Conservation (phyloP, 2,797 vertebrate genomes). For the Acanthiza pusilla region DNA sequence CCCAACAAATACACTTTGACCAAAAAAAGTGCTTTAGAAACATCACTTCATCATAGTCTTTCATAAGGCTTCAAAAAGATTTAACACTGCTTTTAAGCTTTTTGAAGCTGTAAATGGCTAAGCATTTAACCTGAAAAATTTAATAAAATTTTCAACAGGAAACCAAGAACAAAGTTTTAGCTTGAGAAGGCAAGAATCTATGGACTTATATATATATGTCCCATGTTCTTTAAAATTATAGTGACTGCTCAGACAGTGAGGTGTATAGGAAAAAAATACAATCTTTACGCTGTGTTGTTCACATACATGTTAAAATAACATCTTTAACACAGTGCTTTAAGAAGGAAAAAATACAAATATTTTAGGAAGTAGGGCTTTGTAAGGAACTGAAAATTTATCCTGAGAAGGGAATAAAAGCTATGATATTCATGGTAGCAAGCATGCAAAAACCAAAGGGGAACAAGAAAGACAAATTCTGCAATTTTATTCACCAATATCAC, state of each 20-base stretch:
- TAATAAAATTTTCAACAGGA: neutral
- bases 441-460: neutral
- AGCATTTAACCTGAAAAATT: neutral
- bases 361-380: neutral
- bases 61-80: neutral
- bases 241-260: neutral
- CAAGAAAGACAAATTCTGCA: neutral
- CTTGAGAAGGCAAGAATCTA: neutral
- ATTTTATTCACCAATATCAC: neutral
- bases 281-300: neutral
- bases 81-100: neutral
- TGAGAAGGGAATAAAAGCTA: neutral
- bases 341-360: neutral
- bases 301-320: neutral
- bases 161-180: neutral
- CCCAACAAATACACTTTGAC: neutral
- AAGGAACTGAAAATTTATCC: neutral
- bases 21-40: neutral
- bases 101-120: neutral
- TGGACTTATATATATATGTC: neutral
- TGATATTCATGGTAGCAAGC: fast-evolving
- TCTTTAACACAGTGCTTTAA: neutral
- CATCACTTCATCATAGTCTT: neutral
- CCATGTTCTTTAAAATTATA: neutral
- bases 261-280: neutral